phyloP scores from a whole-genome alignment of 53 echinoderm and acorn worm genomes.

The Hippasteria phrygiana region DNA sequence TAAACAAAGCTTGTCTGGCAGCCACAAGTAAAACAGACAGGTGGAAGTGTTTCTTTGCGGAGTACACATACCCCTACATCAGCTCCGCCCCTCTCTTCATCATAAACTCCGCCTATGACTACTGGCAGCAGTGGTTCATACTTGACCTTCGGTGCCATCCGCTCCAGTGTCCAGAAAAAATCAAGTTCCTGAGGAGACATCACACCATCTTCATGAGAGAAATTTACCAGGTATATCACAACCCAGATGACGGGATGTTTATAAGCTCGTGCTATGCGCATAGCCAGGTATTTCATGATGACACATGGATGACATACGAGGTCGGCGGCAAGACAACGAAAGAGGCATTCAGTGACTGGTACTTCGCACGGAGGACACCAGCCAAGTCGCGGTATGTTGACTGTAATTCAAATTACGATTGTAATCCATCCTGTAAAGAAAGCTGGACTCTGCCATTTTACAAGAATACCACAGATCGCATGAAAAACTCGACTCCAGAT shows the following conservation, averaged over 20 bases:
- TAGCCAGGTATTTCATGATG: slow-evolving; percentile 57
- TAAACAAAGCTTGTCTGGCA: slow-evolving; percentile 42
- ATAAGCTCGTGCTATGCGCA: slow-evolving; percentile 82
- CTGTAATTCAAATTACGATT: slow-evolving; percentile 48
- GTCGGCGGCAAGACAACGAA: slow-evolving; percentile 45
- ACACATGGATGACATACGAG: slow-evolving; percentile 49
- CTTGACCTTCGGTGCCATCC: slow-evolving; percentile 82
- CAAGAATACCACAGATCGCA: slow-evolving; percentile 30
- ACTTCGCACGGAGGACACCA: slow-evolving; percentile 35
- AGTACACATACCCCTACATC: slow-evolving; percentile 63
- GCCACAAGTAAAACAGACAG: background rate
- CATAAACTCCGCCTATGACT: slow-evolving; percentile 81
- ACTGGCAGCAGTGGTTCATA: slow-evolving; percentile 85
- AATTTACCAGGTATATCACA: slow-evolving; percentile 35
- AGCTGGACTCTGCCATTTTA: slow-evolving; percentile 31
- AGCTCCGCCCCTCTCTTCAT: slow-evolving; percentile 76
- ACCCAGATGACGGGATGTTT: slow-evolving; percentile 71
- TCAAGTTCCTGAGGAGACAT: slow-evolving; percentile 52
- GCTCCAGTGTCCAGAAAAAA: slow-evolving; percentile 58
- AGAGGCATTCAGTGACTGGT: slow-evolving; percentile 78
- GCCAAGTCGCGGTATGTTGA: slow-evolving; percentile 48
- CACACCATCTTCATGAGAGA: slow-evolving; percentile 47
- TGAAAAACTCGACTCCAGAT: slow-evolving; percentile 31
- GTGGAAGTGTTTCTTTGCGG: slow-evolving; percentile 89
- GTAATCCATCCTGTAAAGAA: slow-evolving; percentile 60